Conservation (phyloP, 2,797 vertebrate genomes). For the Enteromius unitaeniatus region DNA sequence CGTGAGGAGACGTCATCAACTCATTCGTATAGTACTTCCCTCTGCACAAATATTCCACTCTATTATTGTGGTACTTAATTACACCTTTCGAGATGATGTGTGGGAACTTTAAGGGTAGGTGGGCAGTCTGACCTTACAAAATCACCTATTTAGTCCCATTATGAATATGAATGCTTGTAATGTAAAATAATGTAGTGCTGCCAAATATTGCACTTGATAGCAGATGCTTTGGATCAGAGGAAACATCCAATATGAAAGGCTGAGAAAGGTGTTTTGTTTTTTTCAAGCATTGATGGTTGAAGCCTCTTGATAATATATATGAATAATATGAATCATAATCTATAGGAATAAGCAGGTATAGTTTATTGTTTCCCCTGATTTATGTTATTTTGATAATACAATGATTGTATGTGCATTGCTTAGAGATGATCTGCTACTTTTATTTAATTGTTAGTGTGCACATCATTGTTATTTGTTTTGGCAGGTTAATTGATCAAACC, state of each 20-base stretch:
- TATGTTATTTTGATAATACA: neutral
- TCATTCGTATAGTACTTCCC: neutral
- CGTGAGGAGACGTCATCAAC: conserved; percentile 4
- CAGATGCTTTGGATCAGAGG: neutral
- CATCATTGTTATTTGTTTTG: neutral
- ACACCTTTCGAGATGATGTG: conserved; percentile 14
- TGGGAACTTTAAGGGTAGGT: neutral
- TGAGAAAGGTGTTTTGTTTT: neutral
- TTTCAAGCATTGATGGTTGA: neutral
- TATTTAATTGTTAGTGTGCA: neutral
- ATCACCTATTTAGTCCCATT: neutral
- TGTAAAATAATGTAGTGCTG: neutral
- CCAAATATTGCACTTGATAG: neutral
- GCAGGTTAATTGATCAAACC: neutral
- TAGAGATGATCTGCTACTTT: neutral
- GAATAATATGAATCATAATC: no score
- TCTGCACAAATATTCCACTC: conserved; percentile 1
- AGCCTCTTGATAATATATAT: neutral
- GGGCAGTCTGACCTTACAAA: neutral
- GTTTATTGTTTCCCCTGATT: neutral
- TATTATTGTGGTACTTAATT: neutral
- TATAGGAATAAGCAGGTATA: neutral
- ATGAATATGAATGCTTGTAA: neutral
- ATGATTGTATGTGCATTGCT: neutral
- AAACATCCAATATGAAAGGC: neutral